A percentile compares a stretch with the other conserved stretches of the same genome.
These are phyloP conservation scores for Drosophila infuscata DNA, from an alignment of 2,888 invertebrate genomes.

Conservation along the genomic window DNA sequence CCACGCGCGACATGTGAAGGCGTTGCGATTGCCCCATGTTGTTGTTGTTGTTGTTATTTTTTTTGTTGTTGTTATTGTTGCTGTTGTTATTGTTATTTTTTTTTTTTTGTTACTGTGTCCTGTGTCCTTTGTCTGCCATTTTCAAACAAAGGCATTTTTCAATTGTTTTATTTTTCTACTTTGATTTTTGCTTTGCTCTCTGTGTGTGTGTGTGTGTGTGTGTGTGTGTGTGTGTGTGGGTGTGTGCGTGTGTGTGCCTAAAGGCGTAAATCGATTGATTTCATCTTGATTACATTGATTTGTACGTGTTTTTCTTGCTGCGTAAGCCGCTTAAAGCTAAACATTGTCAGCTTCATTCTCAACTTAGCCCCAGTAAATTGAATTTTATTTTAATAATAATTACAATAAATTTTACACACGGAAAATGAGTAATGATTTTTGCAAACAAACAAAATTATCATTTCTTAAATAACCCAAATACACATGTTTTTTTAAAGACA, in stretches of 20 bases:
- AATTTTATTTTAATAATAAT: neutral
- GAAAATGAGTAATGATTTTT: neutral
- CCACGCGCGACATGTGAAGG: slow-evolving; percentile 35
- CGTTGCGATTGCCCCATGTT: slow-evolving; percentile 2
- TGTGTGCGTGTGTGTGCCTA: slow-evolving; percentile 21
- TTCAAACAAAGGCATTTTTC: slow-evolving; percentile 78
- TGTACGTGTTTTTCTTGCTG: slow-evolving; percentile 27
- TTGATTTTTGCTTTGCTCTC: slow-evolving; percentile 32
- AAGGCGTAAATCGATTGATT: slow-evolving; percentile 69
- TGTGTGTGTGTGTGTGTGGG: slow-evolving; percentile 5
- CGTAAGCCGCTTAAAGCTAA: slow-evolving; percentile 48
- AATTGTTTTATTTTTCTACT: slow-evolving; percentile 64
- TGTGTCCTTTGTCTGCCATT: slow-evolving; percentile 71
- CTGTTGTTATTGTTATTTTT: slow-evolving; percentile 1
- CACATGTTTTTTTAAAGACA: neutral
- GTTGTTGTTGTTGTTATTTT: slow-evolving; percentile 17
- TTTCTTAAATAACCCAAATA: neutral
- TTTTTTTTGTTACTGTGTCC: slow-evolving; percentile 28
- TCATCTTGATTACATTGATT: slow-evolving; percentile 77
- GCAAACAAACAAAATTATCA: neutral
- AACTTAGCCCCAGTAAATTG: neutral
- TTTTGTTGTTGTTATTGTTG: slow-evolving; percentile 18
- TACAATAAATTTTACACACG: neutral
- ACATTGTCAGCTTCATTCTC: slow-evolving; percentile 6
- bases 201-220: neutral